Base-by-base conservation (phyloP, 2,113 vertebrate genomes). In the Erythrolamprus reginae region DNA sequence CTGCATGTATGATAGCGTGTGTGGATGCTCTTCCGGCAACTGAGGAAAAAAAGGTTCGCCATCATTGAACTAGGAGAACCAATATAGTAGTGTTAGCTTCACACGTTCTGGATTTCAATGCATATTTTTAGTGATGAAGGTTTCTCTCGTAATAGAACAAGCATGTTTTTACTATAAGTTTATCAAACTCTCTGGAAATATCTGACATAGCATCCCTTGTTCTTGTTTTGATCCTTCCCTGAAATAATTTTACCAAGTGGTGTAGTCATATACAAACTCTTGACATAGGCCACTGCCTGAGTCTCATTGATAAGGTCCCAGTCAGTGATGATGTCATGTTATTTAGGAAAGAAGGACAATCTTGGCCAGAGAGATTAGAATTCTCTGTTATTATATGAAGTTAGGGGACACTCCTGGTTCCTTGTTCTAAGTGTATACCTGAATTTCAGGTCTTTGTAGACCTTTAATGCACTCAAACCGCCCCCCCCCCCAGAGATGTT, bases 51-150 rank as follows among this genome's bases (percentile, higher is more conserved):
- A n/a, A n/a, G n/a, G n/a, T n/a, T n/a, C n/a, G n/a, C n/a, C n/a
- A n/a, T n/a, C n/a, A n/a, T n/a, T n/a, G 48, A 89, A 94, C 52
- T 70, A 89, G 86, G 94, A 89, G 15, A 91, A 93, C 13, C 4
- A 1, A 87, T 33, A 50, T 28, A 6, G 15, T 12, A 13, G 38
- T 9, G 82, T 82, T 86, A 56, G 88, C 87, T 89, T 9, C 1
- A 48, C 0, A 0, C 10, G 10, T 82, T 86, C 48, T 84, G 53
- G 83, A 58, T 92, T 88, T 93, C 87, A 93, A 87, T 94, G 51
- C 28, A 24, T 90, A 38, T 70, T 85, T n/a, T 83, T 82, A 42
- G 10, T 17, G 56, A 82, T 26, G 15, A 77, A 70, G 17, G 21
- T 47, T 26, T 17, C 33, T 38, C 23, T 65, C 3, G 19, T 47